Evolutionary conservation across 2,113 vertebrate genomes (phyloP), one percentile per base, ranked within the genome.

Genomic region (Forbesichthys agassizii): DNA sequence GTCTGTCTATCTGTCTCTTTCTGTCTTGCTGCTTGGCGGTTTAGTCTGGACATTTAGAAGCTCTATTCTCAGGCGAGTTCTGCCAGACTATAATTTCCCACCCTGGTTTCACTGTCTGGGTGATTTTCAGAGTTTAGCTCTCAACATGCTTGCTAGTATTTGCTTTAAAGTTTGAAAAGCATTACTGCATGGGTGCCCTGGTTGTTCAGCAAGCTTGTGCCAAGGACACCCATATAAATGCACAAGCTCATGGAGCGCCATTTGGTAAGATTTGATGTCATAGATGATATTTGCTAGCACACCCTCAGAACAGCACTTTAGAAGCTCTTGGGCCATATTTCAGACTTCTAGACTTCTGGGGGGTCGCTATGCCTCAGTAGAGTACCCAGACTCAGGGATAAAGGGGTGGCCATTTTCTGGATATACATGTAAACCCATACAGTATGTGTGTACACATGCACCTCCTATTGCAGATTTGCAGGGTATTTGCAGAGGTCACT

Each of bases 11-110:
- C 18, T 33, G 68, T 66, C 61, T 18, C 14, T 20, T 18, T 20
- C 55, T 46, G 42, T 18, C 60, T 54, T 8, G 33, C 69, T 64
- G 68, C 60, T 74, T 56, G 71, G 87, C 58, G 84, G 88, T 90
- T 79, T 62, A 51, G 71, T 80, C 83, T 88, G 79, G 84, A 71
- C 73, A 63, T 78, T 74, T 48, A 48, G 72, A 86, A 65, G 61
- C 84, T 71, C 59, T 82, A 86, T 78, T 89, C 81, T 83, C 27
- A 69, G 71, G 12, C 71, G 70, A 60, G 68, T 72, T 69, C 48
- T 57, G 68, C 66, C 82, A 87, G 71, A 80, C 86, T 90, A 74
- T 90, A 86, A 89, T 90, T 90, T 85, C 66, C 75, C 36, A 47
- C 55, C 65, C 78, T 72, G 61, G 69, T 46, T 79, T 89, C 59